Conservation (phyloP, 2,113 vertebrate species). For the Litocranius walleri region DNA sequence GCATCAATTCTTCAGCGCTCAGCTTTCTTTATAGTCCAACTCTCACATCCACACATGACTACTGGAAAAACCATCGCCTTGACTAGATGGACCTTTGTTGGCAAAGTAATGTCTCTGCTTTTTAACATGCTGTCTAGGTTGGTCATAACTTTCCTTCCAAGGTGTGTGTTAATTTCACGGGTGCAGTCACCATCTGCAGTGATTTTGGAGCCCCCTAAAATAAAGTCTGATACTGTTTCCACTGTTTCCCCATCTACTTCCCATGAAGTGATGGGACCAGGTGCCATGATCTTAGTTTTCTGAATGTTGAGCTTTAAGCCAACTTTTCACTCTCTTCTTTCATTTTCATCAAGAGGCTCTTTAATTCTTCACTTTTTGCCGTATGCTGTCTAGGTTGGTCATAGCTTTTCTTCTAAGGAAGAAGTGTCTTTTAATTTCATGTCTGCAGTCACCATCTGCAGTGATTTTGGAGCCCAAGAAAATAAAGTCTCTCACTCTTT, state of each 20-base stretch:
- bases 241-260: too few species aligned
- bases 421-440: not conserved
- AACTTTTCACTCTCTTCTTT: too few species aligned
- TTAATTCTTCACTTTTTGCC: too few species aligned
- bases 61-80: not conserved
- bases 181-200: too few species aligned
- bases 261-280: too few species aligned
- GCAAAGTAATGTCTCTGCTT: not conserved
- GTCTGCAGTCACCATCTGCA: not conserved
- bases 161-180: too few species aligned
- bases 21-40: not conserved
- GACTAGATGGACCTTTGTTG: not conserved
- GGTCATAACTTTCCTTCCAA: not conserved
- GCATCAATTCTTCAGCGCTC: rapidly evolving
- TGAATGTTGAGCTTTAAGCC: too few species aligned
- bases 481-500: not conserved
- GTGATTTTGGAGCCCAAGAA: not conserved
- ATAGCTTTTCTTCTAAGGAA: not conserved
- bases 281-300: too few species aligned
- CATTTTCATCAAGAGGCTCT: too few species aligned
- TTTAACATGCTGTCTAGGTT: not conserved
- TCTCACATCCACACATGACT: not conserved
- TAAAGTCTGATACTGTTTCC: too few species aligned
- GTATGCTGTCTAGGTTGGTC: not conserved
- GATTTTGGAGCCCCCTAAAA: rapidly evolving